A percentile compares a stretch with the other conserved stretches of the same genome.
phyloP scores from a whole-genome alignment of 2,113 vertebrate genomes.

The Narcine bancroftii region DNA sequence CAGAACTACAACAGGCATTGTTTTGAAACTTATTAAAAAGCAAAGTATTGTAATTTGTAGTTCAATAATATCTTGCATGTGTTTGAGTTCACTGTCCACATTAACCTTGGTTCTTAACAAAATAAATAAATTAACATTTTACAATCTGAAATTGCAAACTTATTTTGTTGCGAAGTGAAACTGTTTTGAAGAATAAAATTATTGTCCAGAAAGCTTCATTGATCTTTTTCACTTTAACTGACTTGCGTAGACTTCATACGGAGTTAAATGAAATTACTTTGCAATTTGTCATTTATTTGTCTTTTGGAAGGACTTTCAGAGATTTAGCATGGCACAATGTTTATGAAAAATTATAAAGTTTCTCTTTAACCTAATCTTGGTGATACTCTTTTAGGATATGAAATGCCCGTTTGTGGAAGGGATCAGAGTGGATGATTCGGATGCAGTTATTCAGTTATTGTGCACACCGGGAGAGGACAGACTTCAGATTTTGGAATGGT shows the following conservation, averaged over 20 bases:
- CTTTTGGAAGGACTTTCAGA: not conserved
- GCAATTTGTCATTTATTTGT: not conserved
- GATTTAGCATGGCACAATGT: not conserved
- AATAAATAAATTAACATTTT: not conserved
- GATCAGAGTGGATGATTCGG: not conserved
- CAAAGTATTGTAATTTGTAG: not conserved
- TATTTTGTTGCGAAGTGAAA: not conserved
- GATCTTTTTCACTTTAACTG: not conserved
- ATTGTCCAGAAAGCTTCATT: too few species aligned
- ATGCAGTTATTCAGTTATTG: not conserved
- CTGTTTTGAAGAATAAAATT: not conserved
- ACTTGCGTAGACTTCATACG: not conserved
- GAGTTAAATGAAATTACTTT: not conserved
- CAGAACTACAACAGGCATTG: not conserved
- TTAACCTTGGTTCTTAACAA: not conserved
- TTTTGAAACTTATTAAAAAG: not conserved
- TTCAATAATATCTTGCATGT: not conserved
- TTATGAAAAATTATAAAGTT: not conserved
- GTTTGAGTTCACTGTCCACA: not conserved
- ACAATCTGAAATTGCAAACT: not conserved
- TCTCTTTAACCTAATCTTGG: not conserved
- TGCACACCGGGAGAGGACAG: conserved; percentile 21
- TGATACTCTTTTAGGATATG: conserved; percentile 10
- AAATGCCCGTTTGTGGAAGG: conserved; percentile 23
- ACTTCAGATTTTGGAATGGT: conserved; percentile 32